Base-by-base conservation (phyloP, 2,888 invertebrate genomes). In the Acanthosepion esculentum region DNA sequence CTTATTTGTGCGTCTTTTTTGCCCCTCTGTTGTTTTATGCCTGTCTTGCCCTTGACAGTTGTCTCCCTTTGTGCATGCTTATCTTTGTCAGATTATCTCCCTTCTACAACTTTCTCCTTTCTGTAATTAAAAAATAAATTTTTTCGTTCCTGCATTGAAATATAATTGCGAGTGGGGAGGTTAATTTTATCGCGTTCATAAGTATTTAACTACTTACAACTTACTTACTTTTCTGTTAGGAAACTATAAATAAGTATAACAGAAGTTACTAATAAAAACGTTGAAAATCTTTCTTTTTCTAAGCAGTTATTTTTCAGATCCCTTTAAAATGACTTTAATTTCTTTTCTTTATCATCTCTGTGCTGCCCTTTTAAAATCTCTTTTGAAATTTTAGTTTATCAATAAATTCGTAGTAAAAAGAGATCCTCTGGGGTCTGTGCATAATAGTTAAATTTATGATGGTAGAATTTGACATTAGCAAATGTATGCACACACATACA, bases 401-500 rank as follows among this genome's bases (percentile, higher is more conserved):
- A 59, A 59, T 59, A 59, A 23, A 78, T 78, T 78, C 78, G 78
- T 78, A 78, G n/a, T n/a, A 78, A 78, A 78, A 78, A 78, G 78
- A 78, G 78, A 78, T 78, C 78, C 78, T n/a, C 78, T 78, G 78
- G 78, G 78, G 78, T 78, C 78, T 78, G n/a, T 78, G 78, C 78
- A 78, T n/a, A 78, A 78, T n/a, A 33, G 23, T 20, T 23, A 59
- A 59, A 50, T 50, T 50, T 50, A 15, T 7, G 8, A 50, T 50
- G 50, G 50, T 50, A 50, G 50, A 50, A 50, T 50, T 50, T 50
- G 15, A 50, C 50, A 50, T 41, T 41, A 41, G 41, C 41, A 41
- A 41, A 41, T 53, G 15, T 53, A 53, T 53, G 15, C 50, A 53
- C 50, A 53, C 50, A 53, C 55, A 55, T 18, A 55, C 55, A 55